Percentiles rank a stretch among this genome's conserved stretches.
Conservation (phyloP, 1,140 invertebrate genomes). For the Acromyrmex charruanus region DNA sequence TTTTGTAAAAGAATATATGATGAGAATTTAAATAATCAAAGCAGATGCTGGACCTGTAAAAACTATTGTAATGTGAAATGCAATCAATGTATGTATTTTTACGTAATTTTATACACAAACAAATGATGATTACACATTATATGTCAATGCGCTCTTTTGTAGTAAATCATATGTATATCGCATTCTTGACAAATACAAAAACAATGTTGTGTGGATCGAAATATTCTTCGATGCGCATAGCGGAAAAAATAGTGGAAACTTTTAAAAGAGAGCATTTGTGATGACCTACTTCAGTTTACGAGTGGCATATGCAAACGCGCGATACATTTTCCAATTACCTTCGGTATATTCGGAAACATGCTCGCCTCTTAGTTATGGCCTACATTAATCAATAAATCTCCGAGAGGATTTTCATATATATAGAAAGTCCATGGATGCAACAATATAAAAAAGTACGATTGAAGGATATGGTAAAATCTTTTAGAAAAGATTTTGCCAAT, state of each 20-base stretch:
- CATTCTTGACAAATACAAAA: conserved; percentile 29
- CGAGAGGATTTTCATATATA: background rate
- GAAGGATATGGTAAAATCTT: background rate
- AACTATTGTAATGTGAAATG: background rate
- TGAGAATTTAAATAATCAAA: conserved; percentile 11
- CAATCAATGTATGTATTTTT: conserved; percentile 8
- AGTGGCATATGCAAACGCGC: conserved; percentile 21
- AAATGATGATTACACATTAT: conserved; percentile 6
- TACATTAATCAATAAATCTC: conserved; percentile 42
- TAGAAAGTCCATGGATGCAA: background rate
- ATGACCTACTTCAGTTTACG: conserved; percentile 51
- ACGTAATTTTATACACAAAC: background rate
- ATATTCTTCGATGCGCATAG: conserved; percentile 17
- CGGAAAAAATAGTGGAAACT: conserved; percentile 42
- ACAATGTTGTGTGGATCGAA: background rate
- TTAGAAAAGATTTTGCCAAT: background rate
- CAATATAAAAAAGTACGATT: background rate
- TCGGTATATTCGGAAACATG: conserved; percentile 39
- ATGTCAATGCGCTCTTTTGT: conserved; percentile 26
- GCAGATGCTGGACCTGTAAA: background rate
- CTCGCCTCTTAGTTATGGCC: conserved; percentile 20
- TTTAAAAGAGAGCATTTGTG: conserved; percentile 45
- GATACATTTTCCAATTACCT: conserved; percentile 59
- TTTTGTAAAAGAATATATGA: conserved; percentile 26
- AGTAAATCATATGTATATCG: conserved; percentile 15